Conservation (phyloP, 2,888 invertebrate genomes). For the Heteromyza rotundicornis region DNA sequence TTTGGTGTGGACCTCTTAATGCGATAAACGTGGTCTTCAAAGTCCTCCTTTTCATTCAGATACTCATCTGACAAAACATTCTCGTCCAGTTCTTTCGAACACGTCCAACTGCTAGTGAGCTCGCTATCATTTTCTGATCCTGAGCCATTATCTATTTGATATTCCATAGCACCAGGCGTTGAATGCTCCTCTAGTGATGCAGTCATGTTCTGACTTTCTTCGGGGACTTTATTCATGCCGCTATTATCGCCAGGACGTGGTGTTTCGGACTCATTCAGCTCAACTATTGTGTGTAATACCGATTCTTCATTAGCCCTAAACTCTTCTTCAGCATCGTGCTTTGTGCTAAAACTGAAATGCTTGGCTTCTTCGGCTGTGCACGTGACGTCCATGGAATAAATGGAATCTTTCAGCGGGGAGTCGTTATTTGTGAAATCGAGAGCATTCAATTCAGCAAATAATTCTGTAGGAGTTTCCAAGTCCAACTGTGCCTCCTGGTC, state of each 20-base stretch:
- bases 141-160: constrained; percentile 8
- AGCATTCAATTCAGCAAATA: constrained; percentile 18
- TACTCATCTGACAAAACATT: constrained; percentile 26
- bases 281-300: constrained; percentile 26
- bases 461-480: constrained; percentile 20
- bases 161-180: not conserved
- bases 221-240: constrained; percentile 2
- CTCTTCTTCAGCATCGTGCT: not conserved
- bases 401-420: not conserved
- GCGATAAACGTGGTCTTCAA: not conserved
- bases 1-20: not conserved
- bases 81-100: constrained; percentile 25
- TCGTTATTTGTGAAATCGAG: constrained; percentile 10
- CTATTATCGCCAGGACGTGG: constrained; percentile 4
- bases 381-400: not conserved
- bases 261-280: constrained; percentile 26
- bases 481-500: constrained; percentile 15
- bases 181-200: too few relatives aligned
- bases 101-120: constrained; percentile 23
- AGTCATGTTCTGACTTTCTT: not conserved
- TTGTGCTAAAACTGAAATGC: not conserved
- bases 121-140: constrained; percentile 23
- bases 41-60: constrained; percentile 8
- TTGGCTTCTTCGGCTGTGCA: not conserved
- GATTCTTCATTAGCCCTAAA: not conserved